phyloP scores from a whole-genome alignment of 53 echinoderm and acorn worm species.

The Paelopatides confundens region DNA sequence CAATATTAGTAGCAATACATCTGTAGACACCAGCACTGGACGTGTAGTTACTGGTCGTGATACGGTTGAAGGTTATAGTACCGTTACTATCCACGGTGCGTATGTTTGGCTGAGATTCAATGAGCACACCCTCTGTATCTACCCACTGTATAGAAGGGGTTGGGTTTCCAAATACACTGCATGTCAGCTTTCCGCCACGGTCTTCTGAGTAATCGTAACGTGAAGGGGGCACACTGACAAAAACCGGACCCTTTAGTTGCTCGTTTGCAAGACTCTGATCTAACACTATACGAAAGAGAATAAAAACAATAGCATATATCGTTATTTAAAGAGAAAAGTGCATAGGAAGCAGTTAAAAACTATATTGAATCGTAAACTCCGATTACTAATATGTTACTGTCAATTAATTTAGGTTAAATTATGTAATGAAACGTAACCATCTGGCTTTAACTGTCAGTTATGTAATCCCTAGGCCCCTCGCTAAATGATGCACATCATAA shows the following conservation, averaged over 20 bases:
- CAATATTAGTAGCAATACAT: constrained; percentile 84
- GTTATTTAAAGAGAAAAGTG: no score
- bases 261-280: constrained; percentile 11
- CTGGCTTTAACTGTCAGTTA: no score
- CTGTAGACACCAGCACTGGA: constrained; percentile 74
- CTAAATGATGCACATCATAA: no score
- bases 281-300: neutral
- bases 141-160: constrained; percentile 82
- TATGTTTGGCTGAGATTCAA: constrained; percentile 70
- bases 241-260: constrained; percentile 74
- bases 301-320: no score
- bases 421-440: no score
- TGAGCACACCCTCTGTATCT: constrained; percentile 63
- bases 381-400: no score
- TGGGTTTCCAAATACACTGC: constrained; percentile 86
- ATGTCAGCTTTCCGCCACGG: constrained; percentile 76
- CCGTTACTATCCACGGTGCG: constrained; percentile 87
- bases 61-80: constrained; percentile 82
- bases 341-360: no score
- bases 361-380: no score
- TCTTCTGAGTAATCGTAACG: constrained; percentile 79
- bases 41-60: constrained; percentile 61
- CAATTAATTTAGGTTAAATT: no score
- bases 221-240: constrained; percentile 80
- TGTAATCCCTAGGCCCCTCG: no score